Percentiles rank a stretch among this genome's conserved stretches.
Evolutionary conservation across 1,140 invertebrate species (phyloP).

Genomic region (Cotesia vestalis): DNA sequence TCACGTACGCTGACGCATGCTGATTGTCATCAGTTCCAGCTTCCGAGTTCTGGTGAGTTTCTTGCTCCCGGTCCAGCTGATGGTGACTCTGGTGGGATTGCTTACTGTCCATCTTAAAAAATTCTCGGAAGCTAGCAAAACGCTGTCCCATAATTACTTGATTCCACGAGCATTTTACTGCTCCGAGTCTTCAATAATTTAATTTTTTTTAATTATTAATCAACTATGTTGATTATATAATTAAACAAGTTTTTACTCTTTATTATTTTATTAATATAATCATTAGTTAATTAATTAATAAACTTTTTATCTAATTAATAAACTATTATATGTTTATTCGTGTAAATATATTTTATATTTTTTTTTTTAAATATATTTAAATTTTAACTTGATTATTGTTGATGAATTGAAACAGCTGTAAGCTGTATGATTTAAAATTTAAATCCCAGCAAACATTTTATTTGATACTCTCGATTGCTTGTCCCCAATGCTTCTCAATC

Average conservation of each 20-base stretch:
- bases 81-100: conserved; percentile 45
- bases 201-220: background rate
- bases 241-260: background rate
- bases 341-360: too few relatives aligned
- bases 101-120: conserved; percentile 62
- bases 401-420: too few relatives aligned
- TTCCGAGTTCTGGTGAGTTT: background rate
- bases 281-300: background rate
- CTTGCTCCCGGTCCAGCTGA: conserved; percentile 29
- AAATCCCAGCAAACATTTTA: too few relatives aligned
- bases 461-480: too few relatives aligned
- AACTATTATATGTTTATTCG: too few relatives aligned
- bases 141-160: conserved; percentile 64
- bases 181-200: conserved; percentile 32
- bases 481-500: conserved; percentile 23
- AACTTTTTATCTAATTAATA: too few relatives aligned
- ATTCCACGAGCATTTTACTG: conserved; percentile 58
- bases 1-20: conserved; percentile 42
- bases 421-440: too few relatives aligned
- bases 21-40: background rate
- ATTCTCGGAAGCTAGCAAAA: conserved; percentile 65
- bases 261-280: background rate
- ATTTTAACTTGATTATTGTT: background rate
- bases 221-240: background rate
- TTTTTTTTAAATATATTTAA: background rate